These are phyloP conservation scores for Brachionus rubens DNA, from an alignment of 1,140 invertebrate genomes.

Conservation along the genomic window DNA sequence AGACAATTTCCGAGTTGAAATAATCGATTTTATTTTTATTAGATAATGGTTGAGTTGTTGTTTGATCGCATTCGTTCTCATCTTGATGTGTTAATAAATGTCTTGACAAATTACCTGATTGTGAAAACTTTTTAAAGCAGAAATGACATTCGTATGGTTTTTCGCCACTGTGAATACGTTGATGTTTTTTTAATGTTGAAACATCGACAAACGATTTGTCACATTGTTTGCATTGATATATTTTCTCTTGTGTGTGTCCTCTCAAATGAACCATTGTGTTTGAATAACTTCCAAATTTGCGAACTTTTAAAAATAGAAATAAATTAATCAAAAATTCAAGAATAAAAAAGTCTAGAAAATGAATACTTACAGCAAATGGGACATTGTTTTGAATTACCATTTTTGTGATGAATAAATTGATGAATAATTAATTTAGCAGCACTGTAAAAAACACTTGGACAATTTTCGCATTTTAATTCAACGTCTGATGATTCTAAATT, in stretches of 20 bases:
- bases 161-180: conserved; percentile 91
- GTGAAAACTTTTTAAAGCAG: conserved; percentile 68
- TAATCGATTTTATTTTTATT: not conserved
- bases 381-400: conserved; percentile 43
- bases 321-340: not conserved
- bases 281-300: conserved; percentile 13
- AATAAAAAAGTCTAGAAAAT: not conserved
- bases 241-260: conserved; percentile 30
- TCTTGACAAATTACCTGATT: conserved; percentile 69
- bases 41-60: not conserved
- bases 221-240: conserved; percentile 34
- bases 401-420: conserved; percentile 33
- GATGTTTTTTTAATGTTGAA: conserved; percentile 86
- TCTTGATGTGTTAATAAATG: conserved; percentile 65
- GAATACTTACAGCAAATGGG: conserved; percentile 45
- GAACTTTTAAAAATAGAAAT: not conserved
- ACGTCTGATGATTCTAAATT: conserved; percentile 19
- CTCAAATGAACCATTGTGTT: conserved; percentile 40
- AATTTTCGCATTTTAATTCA: conserved; percentile 20
- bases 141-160: conserved; percentile 74
- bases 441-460: conserved; percentile 17
- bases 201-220: conserved; percentile 35
- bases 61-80: not conserved
- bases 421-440: conserved; percentile 43
- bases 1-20: not conserved